These are phyloP conservation scores for Macrostomum cliftonense DNA, from an alignment of 2,888 invertebrate genomes.

Conservation along the genomic window DNA sequence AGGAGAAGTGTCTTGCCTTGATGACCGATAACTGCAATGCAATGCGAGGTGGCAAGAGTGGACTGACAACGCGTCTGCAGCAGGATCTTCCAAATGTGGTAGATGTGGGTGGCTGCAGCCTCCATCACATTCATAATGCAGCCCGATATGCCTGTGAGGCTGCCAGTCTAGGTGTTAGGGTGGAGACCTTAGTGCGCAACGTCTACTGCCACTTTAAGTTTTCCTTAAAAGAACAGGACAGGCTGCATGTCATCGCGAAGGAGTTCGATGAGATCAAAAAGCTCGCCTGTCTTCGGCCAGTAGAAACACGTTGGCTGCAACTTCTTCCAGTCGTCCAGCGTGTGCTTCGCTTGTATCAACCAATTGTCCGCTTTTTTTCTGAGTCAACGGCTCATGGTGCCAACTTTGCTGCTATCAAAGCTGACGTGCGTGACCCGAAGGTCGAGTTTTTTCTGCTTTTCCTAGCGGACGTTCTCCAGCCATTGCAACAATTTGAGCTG, in stretches of 20 bases:
- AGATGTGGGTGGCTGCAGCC: constrained; percentile 4
- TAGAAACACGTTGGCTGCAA: too few relatives aligned
- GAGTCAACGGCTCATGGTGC: too few relatives aligned
- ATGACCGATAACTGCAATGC: constrained; percentile 5
- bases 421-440: too few relatives aligned
- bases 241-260: not conserved
- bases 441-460: too few relatives aligned
- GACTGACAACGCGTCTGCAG: not conserved
- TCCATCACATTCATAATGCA: constrained; percentile 8
- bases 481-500: too few relatives aligned
- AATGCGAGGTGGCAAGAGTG: not conserved
- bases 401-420: too few relatives aligned
- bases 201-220: constrained; percentile 6
- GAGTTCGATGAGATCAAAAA: too few relatives aligned
- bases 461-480: too few relatives aligned
- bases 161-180: not conserved
- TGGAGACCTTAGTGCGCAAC: constrained; percentile 1
- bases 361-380: too few relatives aligned
- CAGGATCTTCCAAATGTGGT: not conserved
- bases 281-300: too few relatives aligned
- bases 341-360: too few relatives aligned
- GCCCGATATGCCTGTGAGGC: not conserved
- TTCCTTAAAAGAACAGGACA: not conserved
- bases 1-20: not conserved
- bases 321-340: too few relatives aligned